Conservation (phyloP, 2,888 invertebrate species). For the Keiferia lycopersicella region DNA sequence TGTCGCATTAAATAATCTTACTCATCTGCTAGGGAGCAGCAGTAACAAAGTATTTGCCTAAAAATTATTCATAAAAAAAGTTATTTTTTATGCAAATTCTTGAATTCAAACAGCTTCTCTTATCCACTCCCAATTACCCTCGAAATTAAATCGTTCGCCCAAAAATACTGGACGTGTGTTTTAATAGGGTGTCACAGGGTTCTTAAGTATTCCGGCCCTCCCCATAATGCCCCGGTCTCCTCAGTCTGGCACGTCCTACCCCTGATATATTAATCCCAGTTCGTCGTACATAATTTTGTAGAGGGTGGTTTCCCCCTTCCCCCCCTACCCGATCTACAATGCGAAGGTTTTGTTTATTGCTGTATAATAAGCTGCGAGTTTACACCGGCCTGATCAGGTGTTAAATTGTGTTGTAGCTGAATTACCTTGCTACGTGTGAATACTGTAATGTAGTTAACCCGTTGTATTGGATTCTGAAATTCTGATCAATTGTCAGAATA, state of each 20-base stretch:
- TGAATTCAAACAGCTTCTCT: background rate
- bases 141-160: conserved; percentile 77
- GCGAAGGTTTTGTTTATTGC: conserved; percentile 77
- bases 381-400: conserved; percentile 36
- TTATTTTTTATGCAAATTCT: background rate
- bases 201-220: conserved; percentile 81
- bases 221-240: conserved; percentile 80
- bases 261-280: conserved; percentile 81
- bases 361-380: conserved; percentile 62
- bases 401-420: conserved; percentile 30
- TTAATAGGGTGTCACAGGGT: conserved; percentile 81
- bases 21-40: background rate
- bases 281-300: conserved; percentile 82
- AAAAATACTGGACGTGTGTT: conserved; percentile 79
- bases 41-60: background rate
- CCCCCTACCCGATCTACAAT: conserved; percentile 74
- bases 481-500: background rate
- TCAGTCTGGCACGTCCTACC: conserved; percentile 81
- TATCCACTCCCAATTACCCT: conserved; percentile 46
- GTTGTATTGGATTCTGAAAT: conserved; percentile 12
- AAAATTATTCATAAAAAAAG: background rate
- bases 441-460: conserved; percentile 12
- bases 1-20: background rate
- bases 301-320: conserved; percentile 62
- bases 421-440: conserved; percentile 2